Percentiles rank a stretch among this genome's conserved stretches.
These are phyloP conservation scores for Hybognathus amarus DNA, from an alignment of 2,797 vertebrate genomes.

Conservation along the genomic window DNA sequence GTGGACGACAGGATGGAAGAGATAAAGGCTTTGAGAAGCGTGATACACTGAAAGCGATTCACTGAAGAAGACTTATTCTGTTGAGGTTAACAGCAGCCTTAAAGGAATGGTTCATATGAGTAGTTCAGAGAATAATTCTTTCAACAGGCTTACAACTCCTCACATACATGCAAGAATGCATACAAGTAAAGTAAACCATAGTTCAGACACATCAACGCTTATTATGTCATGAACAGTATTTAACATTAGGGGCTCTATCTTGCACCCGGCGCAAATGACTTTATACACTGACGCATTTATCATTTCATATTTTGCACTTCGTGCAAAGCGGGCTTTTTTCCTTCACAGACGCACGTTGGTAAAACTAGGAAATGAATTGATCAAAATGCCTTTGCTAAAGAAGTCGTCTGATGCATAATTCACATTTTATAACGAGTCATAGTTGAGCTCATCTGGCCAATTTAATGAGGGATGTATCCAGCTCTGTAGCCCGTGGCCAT, in stretches of 20 bases:
- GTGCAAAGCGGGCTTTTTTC: too few relatives aligned
- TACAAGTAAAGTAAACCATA: too few relatives aligned
- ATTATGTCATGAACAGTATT: too few relatives aligned
- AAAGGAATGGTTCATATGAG: not conserved
- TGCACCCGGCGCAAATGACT: too few relatives aligned
- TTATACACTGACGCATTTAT: too few relatives aligned
- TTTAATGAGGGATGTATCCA: slow-evolving; percentile 13
- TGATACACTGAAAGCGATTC: not conserved
- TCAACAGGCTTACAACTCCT: not conserved
- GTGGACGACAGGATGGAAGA: slow-evolving; percentile 65
- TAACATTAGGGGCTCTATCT: too few relatives aligned
- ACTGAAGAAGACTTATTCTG: not conserved
- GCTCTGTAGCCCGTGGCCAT: slow-evolving; percentile 24
- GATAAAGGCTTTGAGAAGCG: slow-evolving; percentile 60
- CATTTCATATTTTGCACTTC: too few relatives aligned
- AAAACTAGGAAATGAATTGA: too few relatives aligned
- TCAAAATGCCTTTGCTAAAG: slow-evolving; percentile 13
- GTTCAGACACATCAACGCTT: too few relatives aligned
- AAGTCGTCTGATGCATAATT: slow-evolving; percentile 2
- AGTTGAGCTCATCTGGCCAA: slow-evolving; percentile 29
- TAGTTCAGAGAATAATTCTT: not conserved
- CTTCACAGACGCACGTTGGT: too few relatives aligned
- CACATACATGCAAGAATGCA: not conserved
- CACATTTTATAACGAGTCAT: slow-evolving; percentile 26
- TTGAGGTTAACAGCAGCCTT: not conserved